These are phyloP conservation scores for Takifugu bimaculatus DNA, from an alignment of 2,113 vertebrate genomes.

Conservation along the genomic window DNA sequence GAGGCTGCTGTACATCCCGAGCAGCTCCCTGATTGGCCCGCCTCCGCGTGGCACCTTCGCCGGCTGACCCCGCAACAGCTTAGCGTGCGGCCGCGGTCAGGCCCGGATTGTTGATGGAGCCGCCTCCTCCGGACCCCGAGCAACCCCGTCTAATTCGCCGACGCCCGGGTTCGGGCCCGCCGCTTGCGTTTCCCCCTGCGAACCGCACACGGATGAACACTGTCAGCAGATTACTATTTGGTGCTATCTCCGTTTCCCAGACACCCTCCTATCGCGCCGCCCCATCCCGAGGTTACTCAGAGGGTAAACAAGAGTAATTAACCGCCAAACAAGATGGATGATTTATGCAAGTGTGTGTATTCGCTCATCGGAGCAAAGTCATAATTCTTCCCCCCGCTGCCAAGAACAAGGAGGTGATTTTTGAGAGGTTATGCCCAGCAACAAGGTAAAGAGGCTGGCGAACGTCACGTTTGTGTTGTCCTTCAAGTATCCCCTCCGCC, in stretches of 20 bases:
- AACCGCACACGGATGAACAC: constrained; percentile 61
- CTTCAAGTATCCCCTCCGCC: constrained; percentile 33
- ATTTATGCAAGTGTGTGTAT: constrained; percentile 70
- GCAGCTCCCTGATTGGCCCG: constrained; percentile 48
- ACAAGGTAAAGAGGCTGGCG: constrained; percentile 49
- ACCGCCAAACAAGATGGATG: constrained; percentile 73
- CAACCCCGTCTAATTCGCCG: constrained; percentile 51
- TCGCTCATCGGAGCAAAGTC: constrained; percentile 66
- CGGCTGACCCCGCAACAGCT: constrained; percentile 59
- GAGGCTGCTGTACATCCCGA: constrained; percentile 55
- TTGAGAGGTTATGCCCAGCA: constrained; percentile 42
- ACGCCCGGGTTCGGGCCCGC: constrained; percentile 53
- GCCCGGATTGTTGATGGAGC: constrained; percentile 47
- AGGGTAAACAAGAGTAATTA: constrained; percentile 76
- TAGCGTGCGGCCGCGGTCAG: constrained; percentile 41
- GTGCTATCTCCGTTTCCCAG: constrained; percentile 69
- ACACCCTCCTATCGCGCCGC: constrained; percentile 56
- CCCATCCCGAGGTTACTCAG: constrained; percentile 71
- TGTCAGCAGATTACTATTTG: constrained; percentile 70
- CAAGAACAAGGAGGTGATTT: constrained; percentile 47
- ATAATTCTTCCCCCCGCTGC: constrained; percentile 54
- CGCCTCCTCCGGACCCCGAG: constrained; percentile 42
- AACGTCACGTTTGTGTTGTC: constrained; percentile 25
- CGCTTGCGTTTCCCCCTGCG: constrained; percentile 50
- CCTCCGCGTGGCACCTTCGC: constrained; percentile 46